Base-by-base conservation (phyloP, 2,113 vertebrate genomes). In the Leptobrachium leishanense region DNA sequence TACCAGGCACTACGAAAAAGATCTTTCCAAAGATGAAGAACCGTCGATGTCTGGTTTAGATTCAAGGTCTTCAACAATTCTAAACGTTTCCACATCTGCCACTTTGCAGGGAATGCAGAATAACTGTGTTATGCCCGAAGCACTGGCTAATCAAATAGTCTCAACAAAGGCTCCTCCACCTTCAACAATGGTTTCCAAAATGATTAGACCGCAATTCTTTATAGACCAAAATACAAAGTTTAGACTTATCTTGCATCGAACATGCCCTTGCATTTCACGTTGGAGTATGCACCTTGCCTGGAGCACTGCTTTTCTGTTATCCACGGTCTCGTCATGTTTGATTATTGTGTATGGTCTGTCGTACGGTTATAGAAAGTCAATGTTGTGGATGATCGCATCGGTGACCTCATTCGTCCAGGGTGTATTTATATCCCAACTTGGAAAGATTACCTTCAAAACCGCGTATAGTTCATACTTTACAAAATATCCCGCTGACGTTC, bases 311-410 rank as follows among this genome's bases (percentile, higher is more conserved):
- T 68, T 84, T 0, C 1, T 1, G 10, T 72, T 86, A 0, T 84
- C 59, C 0, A 68, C 55, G 0, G 0, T 89, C 0, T 88, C 90
- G 0, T 85, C 88, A 0, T 87, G 85, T 77, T 86, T 91, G 13
- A 92, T 92, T 2, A 68, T 92, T 1, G 68, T 90, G 1, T 91
- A 93, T 0, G 90, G 93, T 0, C 82, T 92, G 67, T 85, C 88
- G 2, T 93, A 93, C 0, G 88, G 90, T 77, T 86, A 86, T 0
- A 59, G 87, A 1, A 88, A 81, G 3, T 92, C 93, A 0, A 0
- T 72, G 0, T 85, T 90, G 5, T 93, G 93, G 93, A 82, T 93
- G 44, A 72, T 89, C 0, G 88, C 91, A 0, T 92, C 90, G 0
- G 20, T 64, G 1, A 50, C 53, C 0, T 89, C 91, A 1, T 85